Evolutionary conservation across 2,888 invertebrate genomes (phyloP), one percentile per base, ranked within the genome.

Genomic region (Alitta virens): DNA sequence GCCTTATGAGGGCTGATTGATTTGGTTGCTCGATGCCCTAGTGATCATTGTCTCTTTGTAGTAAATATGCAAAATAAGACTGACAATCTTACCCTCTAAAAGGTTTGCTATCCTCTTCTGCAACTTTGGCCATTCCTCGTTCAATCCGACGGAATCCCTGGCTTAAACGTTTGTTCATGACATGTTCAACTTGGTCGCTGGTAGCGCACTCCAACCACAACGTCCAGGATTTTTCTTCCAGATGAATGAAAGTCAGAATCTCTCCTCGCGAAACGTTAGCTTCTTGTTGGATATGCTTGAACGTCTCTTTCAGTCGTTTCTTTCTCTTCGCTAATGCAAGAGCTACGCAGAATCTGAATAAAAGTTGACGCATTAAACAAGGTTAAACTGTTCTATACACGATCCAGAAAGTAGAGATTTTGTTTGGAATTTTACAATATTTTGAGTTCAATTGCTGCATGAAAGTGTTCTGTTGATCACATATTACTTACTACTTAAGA

Each of bases 171-270:
- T 53, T 42, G 50, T 63, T 63, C 24, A 72, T 69, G 49, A 70
- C 69, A 3, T 65, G 63, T n/a, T 70, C 72, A 16, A 74, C 61
- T 21, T 68, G 59, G 2, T 64, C 63, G 27, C 69, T 56, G 0
- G 75, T 70, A 56, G 73, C 75, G 56, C 71, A 70, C 57, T 78
- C 78, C 5, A 80, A 65, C 65, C 76, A 70, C 27, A 76, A 63
- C 51, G 71, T 71, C 80, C 80, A 81, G 3, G 72, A 67, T 65
- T 78, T 78, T 50, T 76, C 74, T 62, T 74, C 70, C 14, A 76
- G 62, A 52, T 75, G 74, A 9, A 78, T 59, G 67, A 78, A 79
- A 18, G 77, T 67, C 52, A 76, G 60, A 3, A 79, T 62, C 60
- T 78, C 77, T 1, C 78, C 79, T 1, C 68, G 42, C 14, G 46